Evolutionary conservation across 2,888 invertebrate genomes (phyloP).

Genomic region (Eupithecia inturbata): DNA sequence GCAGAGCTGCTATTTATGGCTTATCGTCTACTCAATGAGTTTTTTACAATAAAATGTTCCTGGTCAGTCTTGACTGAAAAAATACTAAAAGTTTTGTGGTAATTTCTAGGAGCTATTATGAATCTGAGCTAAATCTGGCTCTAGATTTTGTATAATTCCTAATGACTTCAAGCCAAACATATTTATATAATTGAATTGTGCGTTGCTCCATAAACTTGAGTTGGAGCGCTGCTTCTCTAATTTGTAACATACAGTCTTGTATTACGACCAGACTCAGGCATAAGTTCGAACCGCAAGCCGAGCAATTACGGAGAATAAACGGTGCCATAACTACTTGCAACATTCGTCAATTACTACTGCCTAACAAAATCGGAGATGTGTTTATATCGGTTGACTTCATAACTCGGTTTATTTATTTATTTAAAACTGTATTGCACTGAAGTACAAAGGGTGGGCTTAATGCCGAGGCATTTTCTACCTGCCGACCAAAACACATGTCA

Average conservation of each 20-base stretch:
- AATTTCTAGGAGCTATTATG: background rate
- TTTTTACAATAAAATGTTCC: conserved; percentile 31
- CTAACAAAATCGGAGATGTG: conserved; percentile 13
- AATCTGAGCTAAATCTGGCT: background rate
- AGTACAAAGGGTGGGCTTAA: no score
- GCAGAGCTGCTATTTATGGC: conserved; percentile 16
- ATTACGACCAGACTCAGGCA: conserved; percentile 36
- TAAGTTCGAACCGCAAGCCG: conserved; percentile 42
- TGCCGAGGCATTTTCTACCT: no score
- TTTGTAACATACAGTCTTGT: conserved; percentile 41
- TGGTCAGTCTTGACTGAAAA: conserved; percentile 2
- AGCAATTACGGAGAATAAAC: conserved; percentile 45
- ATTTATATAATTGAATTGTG: conserved; percentile 26
- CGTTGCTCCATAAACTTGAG: conserved; percentile 13
- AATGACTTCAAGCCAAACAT: conserved; percentile 16
- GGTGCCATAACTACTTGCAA: conserved; percentile 36
- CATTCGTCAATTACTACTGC: conserved; percentile 35
- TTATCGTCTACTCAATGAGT: conserved; percentile 21
- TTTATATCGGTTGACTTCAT: background rate
- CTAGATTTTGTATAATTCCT: background rate
- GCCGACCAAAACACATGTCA: no score
- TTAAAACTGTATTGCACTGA: no score
- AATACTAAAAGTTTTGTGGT: background rate
- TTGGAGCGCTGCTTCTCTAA: conserved; percentile 32
- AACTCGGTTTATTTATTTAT: background rate